These are phyloP conservation scores for Pandemis cinnamomeana DNA, from an alignment of 2,888 invertebrate species.

Conservation along the genomic window DNA sequence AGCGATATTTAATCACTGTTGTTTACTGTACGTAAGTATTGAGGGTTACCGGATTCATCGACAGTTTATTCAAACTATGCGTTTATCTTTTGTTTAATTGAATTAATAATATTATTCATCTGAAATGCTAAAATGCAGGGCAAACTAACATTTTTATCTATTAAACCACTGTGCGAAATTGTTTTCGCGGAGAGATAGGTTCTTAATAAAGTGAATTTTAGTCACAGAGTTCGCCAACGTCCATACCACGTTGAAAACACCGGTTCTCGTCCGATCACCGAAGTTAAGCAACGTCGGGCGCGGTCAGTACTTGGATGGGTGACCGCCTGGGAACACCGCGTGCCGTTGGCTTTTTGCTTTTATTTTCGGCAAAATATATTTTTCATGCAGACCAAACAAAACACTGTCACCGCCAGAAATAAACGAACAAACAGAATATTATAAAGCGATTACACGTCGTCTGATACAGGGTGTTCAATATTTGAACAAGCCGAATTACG, in stretches of 20 bases:
- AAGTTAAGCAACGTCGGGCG: constrained; percentile 53
- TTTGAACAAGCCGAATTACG: constrained; percentile 58
- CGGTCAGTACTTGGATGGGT: constrained; percentile 53
- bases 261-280: constrained; percentile 45
- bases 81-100: background rate
- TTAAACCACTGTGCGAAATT: background rate
- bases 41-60: constrained; percentile 20
- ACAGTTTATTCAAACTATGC: constrained; percentile 3
- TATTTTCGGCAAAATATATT: constrained; percentile 4
- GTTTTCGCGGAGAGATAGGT: background rate
- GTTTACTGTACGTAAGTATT: constrained; percentile 38
- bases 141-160: no score
- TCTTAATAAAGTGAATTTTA: background rate
- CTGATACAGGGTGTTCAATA: constrained; percentile 53
- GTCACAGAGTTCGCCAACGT: constrained; percentile 48
- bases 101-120: background rate
- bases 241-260: constrained; percentile 62
- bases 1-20: constrained; percentile 67
- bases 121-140: background rate
- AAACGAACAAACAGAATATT: constrained; percentile 52
- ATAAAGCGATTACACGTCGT: constrained; percentile 54
- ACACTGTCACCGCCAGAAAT: constrained; percentile 41
- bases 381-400: constrained; percentile 19
- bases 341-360: constrained; percentile 46
- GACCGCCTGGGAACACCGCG: constrained; percentile 52